These are phyloP conservation scores for Maniola hyperantus DNA, from an alignment of 2,888 invertebrate genomes.

Conservation along the genomic window DNA sequence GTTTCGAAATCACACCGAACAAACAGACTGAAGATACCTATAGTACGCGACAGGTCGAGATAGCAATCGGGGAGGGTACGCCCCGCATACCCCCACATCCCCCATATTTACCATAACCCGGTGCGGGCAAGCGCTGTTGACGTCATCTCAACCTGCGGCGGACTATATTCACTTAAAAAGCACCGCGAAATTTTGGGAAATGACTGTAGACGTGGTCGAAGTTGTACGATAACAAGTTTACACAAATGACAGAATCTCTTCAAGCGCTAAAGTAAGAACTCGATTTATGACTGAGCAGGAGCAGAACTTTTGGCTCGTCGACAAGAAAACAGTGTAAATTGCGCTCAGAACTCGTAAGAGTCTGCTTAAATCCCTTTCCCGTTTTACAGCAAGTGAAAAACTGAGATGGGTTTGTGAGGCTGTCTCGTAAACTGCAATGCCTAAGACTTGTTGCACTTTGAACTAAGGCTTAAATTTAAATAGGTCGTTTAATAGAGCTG, in stretches of 20 bases:
- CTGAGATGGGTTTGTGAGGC: conserved; percentile 12
- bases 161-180: no score
- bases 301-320: conserved; percentile 40
- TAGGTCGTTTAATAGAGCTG: background rate
- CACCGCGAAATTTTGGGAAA: background rate
- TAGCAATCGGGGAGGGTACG: no score
- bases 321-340: conserved; percentile 43
- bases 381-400: conserved; percentile 18
- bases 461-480: background rate
- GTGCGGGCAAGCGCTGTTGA: no score
- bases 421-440: conserved; percentile 5
- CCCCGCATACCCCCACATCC: no score
- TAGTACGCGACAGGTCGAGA: no score
- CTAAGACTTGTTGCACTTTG: conserved; percentile 12
- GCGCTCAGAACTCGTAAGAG: conserved; percentile 15
- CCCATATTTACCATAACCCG: no score
- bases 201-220: background rate
- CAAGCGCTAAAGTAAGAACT: conserved; percentile 26
- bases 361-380: conserved; percentile 11
- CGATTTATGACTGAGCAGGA: conserved; percentile 37
- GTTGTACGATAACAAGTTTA: background rate
- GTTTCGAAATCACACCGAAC: no score
- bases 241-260: background rate
- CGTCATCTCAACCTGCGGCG: no score
- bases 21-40: no score